These are phyloP conservation scores for Taxidea taxus DNA, from an alignment of 2,113 vertebrate genomes.

Conservation along the genomic window DNA sequence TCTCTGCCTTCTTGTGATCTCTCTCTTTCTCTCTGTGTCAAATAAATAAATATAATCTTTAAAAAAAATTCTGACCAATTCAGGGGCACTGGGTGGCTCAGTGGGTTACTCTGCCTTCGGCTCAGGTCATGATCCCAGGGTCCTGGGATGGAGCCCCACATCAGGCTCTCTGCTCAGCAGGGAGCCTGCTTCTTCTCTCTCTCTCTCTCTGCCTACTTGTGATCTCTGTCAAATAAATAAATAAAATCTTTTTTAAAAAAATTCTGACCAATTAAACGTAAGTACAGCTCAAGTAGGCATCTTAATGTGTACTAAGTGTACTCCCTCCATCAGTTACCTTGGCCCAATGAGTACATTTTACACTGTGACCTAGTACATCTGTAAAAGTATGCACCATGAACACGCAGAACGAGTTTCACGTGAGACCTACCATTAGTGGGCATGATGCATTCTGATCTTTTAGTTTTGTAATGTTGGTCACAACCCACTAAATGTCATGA, in stretches of 20 bases:
- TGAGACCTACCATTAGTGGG: neutral
- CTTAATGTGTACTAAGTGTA: neutral
- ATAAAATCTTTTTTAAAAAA: neutral
- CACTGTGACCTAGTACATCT: neutral
- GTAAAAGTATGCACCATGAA: neutral
- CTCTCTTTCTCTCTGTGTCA: too few relatives aligned
- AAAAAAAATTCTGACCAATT: neutral
- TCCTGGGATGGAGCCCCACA: too few relatives aligned
- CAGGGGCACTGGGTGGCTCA: neutral
- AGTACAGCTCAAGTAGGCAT: neutral
- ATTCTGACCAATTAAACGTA: slow-evolving; percentile 17
- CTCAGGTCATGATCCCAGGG: too few relatives aligned
- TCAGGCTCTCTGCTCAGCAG: too few relatives aligned
- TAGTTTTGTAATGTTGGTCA: neutral
- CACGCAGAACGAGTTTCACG: neutral
- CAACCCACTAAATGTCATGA: neutral
- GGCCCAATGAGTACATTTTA: neutral
- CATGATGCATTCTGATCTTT: neutral
- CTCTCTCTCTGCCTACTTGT: too few relatives aligned
- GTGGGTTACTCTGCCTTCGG: too few relatives aligned
- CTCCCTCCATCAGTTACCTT: neutral
- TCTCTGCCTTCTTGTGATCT: too few relatives aligned
- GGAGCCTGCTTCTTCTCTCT: too few relatives aligned
- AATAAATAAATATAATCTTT: too few relatives aligned
- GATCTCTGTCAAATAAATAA: too few relatives aligned